Evolutionary conservation across 2,113 vertebrate species (phyloP).

Genomic region (Carassius carassius): DNA sequence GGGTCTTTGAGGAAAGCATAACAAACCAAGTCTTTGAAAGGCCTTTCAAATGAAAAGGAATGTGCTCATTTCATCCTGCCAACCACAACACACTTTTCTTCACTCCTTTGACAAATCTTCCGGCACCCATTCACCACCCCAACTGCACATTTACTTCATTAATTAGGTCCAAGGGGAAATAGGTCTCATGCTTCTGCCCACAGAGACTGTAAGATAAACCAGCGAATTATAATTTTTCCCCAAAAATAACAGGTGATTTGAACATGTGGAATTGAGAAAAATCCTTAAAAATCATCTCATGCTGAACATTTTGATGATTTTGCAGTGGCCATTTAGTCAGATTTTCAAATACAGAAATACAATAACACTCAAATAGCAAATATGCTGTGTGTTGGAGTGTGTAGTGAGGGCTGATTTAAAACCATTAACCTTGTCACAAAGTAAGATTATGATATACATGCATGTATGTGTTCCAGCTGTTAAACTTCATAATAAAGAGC

Average conservation of each 20-base stretch:
- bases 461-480: constrained; percentile 38
- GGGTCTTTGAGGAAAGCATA: neutral
- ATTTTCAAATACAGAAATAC: too few species aligned
- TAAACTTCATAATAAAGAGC: constrained; percentile 38
- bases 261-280: too few species aligned
- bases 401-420: constrained; percentile 13
- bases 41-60: neutral
- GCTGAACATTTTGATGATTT: too few species aligned
- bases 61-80: neutral
- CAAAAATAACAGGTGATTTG: too few species aligned
- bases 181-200: neutral
- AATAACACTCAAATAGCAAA: too few species aligned
- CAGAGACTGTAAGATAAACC: neutral
- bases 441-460: constrained; percentile 24
- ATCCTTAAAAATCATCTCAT: too few species aligned
- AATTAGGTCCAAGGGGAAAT: constrained; percentile 21
- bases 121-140: neutral
- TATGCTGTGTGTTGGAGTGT: neutral
- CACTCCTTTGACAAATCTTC: neutral
- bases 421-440: constrained; percentile 37
- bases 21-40: neutral
- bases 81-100: constrained; percentile 30
- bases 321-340: too few species aligned
- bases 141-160: constrained; percentile 7
- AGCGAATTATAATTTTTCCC: too few species aligned